These are phyloP conservation scores for Corythoichthys intestinalis DNA, from an alignment of 2,113 vertebrate species.

Conservation along the genomic window DNA sequence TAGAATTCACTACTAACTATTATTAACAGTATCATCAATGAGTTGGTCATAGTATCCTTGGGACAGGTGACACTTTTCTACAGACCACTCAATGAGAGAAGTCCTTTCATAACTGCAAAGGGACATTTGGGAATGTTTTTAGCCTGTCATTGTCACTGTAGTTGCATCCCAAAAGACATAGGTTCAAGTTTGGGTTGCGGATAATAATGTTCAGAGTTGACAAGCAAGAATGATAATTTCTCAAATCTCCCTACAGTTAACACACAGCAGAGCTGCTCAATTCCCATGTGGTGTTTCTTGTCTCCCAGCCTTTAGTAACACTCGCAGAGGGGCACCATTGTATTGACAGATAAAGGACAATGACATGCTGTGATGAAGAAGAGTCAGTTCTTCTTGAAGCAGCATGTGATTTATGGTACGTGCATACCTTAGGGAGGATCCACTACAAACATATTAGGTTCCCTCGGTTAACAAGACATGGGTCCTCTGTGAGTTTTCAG, in stretches of 20 bases:
- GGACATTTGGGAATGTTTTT: neutral
- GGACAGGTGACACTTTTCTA: neutral
- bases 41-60: neutral
- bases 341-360: slow-evolving; percentile 23
- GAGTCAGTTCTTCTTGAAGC: slow-evolving; percentile 7
- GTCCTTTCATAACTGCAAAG: neutral
- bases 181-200: neutral
- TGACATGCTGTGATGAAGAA: slow-evolving; percentile 6
- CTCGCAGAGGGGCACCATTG: neutral
- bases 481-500: slow-evolving; percentile 33
- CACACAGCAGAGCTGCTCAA: neutral
- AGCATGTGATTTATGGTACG: slow-evolving; percentile 10
- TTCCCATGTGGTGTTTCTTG: neutral
- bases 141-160: neutral
- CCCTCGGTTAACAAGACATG: slow-evolving; percentile 35
- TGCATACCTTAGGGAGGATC: slow-evolving; percentile 7
- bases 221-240: neutral
- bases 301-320: slow-evolving; percentile 9
- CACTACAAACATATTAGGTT: slow-evolving; percentile 22
- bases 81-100: neutral
- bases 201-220: neutral
- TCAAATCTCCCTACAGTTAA: slow-evolving; percentile 10
- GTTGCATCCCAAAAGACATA: neutral
- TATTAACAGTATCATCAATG: neutral
- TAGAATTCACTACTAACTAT: neutral